These are phyloP conservation scores for Nephrotoma flavescens DNA, from an alignment of 2,888 invertebrate genomes.

Conservation along the genomic window DNA sequence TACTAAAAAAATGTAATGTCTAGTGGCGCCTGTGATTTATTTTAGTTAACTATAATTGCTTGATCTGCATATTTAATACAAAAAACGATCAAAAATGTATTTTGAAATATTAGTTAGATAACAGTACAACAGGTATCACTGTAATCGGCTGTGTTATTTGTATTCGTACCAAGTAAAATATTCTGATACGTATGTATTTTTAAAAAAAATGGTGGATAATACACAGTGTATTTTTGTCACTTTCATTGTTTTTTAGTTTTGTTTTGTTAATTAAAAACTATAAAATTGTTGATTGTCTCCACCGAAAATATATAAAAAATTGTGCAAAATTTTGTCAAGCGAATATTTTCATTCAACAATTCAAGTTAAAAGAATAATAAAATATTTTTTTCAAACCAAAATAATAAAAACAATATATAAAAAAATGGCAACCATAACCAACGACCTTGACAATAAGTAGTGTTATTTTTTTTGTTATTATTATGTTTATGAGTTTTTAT, in stretches of 20 bases:
- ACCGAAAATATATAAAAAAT: background rate
- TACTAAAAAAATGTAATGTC: background rate
- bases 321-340: background rate
- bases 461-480: background rate
- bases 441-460: background rate
- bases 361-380: background rate
- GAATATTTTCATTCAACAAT: background rate
- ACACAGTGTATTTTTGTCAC: background rate
- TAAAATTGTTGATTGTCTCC: background rate
- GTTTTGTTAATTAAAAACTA: background rate
- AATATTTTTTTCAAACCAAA: background rate
- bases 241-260: background rate
- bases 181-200: background rate
- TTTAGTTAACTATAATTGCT: background rate
- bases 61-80: background rate
- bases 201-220: background rate
- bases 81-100: background rate
- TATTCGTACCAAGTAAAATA: background rate
- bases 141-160: background rate
- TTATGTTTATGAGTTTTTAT: background rate
- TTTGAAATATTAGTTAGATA: background rate
- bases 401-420: background rate
- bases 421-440: slow-evolving; percentile 3
- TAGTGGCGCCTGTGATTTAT: background rate
- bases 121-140: background rate